phyloP scores from a whole-genome alignment of 2,797 vertebrate species.

The Champsocephalus gunnari region DNA sequence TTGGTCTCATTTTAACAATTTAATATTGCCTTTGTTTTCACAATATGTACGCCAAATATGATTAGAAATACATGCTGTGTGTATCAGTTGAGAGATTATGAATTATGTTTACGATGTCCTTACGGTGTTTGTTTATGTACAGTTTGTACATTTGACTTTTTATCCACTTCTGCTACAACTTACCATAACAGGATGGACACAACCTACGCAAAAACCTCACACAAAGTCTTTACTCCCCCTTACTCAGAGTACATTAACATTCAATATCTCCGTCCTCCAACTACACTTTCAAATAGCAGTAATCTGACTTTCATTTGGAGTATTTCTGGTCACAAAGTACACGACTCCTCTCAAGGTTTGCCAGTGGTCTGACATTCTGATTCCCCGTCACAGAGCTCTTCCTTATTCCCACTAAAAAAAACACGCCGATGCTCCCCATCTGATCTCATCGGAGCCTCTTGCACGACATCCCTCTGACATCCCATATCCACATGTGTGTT shows the following conservation, averaged over 20 bases:
- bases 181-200: background rate
- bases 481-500: slow-evolving; percentile 28
- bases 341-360: slow-evolving; percentile 19
- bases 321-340: background rate
- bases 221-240: background rate
- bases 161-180: background rate
- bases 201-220: background rate
- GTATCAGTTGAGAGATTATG: background rate
- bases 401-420: slow-evolving; percentile 53
- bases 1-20: slow-evolving; percentile 10
- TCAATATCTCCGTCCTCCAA: background rate
- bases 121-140: too few species aligned
- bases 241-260: background rate
- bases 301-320: background rate
- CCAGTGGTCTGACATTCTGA: slow-evolving; percentile 36
- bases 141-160: background rate
- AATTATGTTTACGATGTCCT: too few species aligned
- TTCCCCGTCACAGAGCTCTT: slow-evolving; percentile 43
- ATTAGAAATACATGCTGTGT: background rate
- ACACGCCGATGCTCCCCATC: slow-evolving; percentile 19
- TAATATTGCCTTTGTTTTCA: background rate
- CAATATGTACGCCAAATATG: background rate
- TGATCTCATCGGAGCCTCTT: slow-evolving; percentile 32
- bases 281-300: background rate
- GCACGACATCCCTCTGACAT: slow-evolving; percentile 25